Conservation (phyloP, 2,888 invertebrate genomes). For the Glomeris marginata region DNA sequence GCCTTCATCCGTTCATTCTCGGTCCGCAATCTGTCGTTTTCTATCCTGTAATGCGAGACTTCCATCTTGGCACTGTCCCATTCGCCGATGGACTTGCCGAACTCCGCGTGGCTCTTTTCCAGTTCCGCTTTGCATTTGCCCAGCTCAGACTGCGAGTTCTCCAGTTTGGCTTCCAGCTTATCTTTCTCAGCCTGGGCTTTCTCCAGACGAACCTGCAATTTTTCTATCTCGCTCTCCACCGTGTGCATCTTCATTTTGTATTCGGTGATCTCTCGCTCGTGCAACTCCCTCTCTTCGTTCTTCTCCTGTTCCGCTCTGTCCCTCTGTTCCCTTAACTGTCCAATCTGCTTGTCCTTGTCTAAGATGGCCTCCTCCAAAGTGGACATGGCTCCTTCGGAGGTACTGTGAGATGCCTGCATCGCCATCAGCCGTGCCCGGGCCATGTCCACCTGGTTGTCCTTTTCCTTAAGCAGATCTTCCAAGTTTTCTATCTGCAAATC, state of each 20-base stretch:
- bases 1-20: conserved; percentile 52
- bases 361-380: conserved; percentile 88
- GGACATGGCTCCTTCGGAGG: conserved; percentile 80
- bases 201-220: conserved; percentile 57
- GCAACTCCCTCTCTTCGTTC: conserved; percentile 84
- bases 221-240: conserved; percentile 57
- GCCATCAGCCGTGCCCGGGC: conserved; percentile 70
- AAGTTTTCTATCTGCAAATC: conserved; percentile 76
- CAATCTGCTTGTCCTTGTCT: conserved; percentile 95
- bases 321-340: conserved; percentile 80
- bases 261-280: conserved; percentile 84
- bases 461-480: conserved; percentile 92
- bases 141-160: conserved; percentile 81
- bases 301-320: conserved; percentile 92
- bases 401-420: conserved; percentile 84
- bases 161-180: conserved; percentile 73
- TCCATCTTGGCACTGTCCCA: conserved; percentile 76
- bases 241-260: conserved; percentile 87
- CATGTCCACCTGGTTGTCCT: conserved; percentile 95
- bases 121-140: conserved; percentile 88
- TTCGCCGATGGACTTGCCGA: conserved; percentile 74
- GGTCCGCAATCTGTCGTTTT: conserved; percentile 59
- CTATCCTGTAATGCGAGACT: conserved; percentile 36
- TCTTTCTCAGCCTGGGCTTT: conserved; percentile 81
- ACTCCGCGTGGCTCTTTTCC: conserved; percentile 79